These are phyloP conservation scores for Eueremaeus valkanovi DNA, from an alignment of 2,888 invertebrate species.

Conservation along the genomic window DNA sequence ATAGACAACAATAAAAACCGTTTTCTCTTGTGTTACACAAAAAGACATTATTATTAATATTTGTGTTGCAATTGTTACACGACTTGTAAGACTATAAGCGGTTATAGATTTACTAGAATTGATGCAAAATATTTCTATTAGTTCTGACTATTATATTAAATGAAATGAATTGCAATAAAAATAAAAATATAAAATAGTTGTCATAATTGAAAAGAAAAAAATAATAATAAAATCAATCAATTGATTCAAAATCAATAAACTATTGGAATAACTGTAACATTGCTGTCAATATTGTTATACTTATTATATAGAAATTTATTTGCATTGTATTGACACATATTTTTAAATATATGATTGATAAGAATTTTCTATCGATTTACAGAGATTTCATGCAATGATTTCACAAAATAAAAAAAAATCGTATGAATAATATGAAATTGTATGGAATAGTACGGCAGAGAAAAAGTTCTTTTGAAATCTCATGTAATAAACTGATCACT, in stretches of 20 bases:
- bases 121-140: too few species aligned
- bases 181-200: too few species aligned
- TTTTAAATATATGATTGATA: not conserved
- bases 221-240: too few species aligned
- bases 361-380: not conserved
- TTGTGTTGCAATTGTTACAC: not conserved
- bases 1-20: not conserved
- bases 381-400: not conserved
- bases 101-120: not conserved
- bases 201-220: too few species aligned
- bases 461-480: not conserved
- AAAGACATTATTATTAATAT: slow-evolving; percentile 8
- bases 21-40: not conserved
- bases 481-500: not conserved
- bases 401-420: not conserved
- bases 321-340: too few species aligned
- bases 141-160: not conserved
- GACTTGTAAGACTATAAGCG: not conserved
- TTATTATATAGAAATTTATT: too few species aligned
- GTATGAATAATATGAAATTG: not conserved
- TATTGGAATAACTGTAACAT: too few species aligned
- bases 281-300: too few species aligned
- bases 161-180: not conserved
- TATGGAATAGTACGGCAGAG: too few species aligned
- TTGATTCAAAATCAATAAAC: too few species aligned